Evolutionary conservation across 2,113 vertebrate genomes (phyloP), one percentile per base, ranked within the genome.

Genomic region (Paedocypris sp.): DNA sequence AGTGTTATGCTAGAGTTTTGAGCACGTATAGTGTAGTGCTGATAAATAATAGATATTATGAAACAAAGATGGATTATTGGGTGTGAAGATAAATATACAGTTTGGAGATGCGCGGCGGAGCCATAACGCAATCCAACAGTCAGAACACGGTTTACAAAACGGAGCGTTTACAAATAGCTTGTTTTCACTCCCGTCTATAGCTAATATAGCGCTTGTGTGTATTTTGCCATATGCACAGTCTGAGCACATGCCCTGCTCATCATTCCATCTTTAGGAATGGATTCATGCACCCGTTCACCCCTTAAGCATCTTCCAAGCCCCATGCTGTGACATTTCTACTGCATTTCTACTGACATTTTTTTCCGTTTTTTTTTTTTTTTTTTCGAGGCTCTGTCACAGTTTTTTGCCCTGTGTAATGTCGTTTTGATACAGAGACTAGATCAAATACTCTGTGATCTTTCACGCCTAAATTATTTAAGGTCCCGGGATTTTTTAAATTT

Each of bases 391-490:
- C 31, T 58, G 60, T 63, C 60, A 63, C 52, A 62, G 33, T 29
- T 63, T n/a, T 58, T 68, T 68, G 42, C 46, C 41, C 16, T 36
- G 45, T 58, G 22, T 63, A 63, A 68, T 58, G 46, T 51, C 51
- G 66, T 52, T 63, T 59, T 51, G 51, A 57, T 52, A 68, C 45
- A 43, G 66, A n/a, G 53, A 49, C 45, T 42, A 47, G 43, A 62
- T 68, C 66, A 68, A 62, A 68, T 68, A 41, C 51, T 62, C 9
- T 49, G 18, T 57, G 51, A 68, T 64, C 51, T 54, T 64, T 39
- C 62, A 64, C 51, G 45, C 20, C 29, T 64, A 64, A 64, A 57
- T 64, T 48, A 64, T 64, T 64, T 64, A 64, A 46, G 51, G 50
- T 64, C 59, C 47, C 28, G 19, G 39, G 43, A 62, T 35, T 41